These are phyloP conservation scores for Rhombomys opimus DNA, from an alignment of 2,113 vertebrate genomes.

Conservation along the genomic window DNA sequence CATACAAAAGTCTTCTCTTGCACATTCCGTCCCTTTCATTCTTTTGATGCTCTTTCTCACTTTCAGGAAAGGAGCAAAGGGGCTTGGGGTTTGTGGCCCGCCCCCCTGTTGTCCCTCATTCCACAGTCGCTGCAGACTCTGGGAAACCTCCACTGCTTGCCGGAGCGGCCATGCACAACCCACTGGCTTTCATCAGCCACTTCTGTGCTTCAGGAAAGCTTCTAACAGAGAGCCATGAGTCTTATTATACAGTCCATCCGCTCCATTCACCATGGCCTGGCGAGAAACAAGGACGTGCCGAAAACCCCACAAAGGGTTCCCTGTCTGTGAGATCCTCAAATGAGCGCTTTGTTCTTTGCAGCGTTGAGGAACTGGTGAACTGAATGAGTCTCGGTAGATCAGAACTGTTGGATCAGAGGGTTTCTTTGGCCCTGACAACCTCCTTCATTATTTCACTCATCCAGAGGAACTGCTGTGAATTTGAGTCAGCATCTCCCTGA, in stretches of 20 bases:
- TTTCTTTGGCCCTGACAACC: constrained; percentile 74
- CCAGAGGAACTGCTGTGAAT: neutral
- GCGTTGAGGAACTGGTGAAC: constrained; percentile 72
- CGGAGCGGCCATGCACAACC: constrained; percentile 50
- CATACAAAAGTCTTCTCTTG: constrained; percentile 84
- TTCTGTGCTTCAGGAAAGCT: constrained; percentile 84
- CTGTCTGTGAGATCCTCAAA: constrained; percentile 74
- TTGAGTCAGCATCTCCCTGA: constrained; percentile 79
- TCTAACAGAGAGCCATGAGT: constrained; percentile 63
- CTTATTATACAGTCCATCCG: constrained; percentile 84
- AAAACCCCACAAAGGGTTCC: constrained; percentile 71
- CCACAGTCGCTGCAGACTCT: constrained; percentile 83
- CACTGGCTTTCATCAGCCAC: constrained; percentile 85
- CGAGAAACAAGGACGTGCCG: constrained; percentile 72
- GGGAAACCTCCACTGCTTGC: constrained; percentile 70
- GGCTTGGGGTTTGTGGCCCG: constrained; percentile 82
- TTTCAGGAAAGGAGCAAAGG: constrained; percentile 83
- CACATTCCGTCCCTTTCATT: constrained; percentile 86
- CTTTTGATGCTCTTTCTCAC: constrained; percentile 89
- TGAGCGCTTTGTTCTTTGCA: constrained; percentile 86
- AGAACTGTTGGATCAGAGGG: constrained; percentile 76
- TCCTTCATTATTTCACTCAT: constrained; percentile 50
- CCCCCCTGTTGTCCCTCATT: constrained; percentile 84
- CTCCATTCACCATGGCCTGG: constrained; percentile 62
- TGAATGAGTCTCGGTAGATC: constrained; percentile 70